phyloP scores from a whole-genome alignment of 2,888 invertebrate species.

The Microchrysa polita region DNA sequence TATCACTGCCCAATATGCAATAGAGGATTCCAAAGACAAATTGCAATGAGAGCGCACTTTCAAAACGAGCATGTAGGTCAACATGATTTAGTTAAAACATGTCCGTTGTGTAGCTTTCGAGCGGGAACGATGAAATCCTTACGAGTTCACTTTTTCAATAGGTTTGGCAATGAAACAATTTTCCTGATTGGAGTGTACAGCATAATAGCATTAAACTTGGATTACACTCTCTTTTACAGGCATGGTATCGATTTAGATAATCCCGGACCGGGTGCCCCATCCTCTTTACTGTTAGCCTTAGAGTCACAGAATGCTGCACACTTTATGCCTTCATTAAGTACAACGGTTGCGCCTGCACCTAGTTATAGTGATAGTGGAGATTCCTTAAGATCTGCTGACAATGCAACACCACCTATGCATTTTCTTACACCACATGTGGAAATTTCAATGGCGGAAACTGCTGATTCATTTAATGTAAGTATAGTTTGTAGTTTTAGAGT shows the following conservation, averaged over 20 bases:
- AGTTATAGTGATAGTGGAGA: slow-evolving; percentile 86
- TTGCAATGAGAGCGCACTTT: slow-evolving; percentile 93
- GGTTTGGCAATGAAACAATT: slow-evolving; percentile 64
- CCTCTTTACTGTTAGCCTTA: slow-evolving; percentile 75
- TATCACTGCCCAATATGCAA: slow-evolving; percentile 94
- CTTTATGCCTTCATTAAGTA: slow-evolving; percentile 67
- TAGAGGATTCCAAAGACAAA: slow-evolving; percentile 90
- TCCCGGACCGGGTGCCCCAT: slow-evolving; percentile 84
- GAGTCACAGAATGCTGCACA: slow-evolving; percentile 71
- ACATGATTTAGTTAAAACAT: slow-evolving; percentile 89
- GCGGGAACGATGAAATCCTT: slow-evolving; percentile 91
- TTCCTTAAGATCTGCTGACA: slow-evolving; percentile 84
- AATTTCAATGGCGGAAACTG: slow-evolving; percentile 87
- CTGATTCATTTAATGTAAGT: slow-evolving; percentile 68
- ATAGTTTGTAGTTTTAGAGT: not conserved
- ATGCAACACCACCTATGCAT: slow-evolving; percentile 90
- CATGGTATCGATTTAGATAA: slow-evolving; percentile 92
- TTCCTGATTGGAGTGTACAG: slow-evolving; percentile 28
- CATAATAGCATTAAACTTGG: slow-evolving; percentile 10
- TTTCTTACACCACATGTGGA: slow-evolving; percentile 91
- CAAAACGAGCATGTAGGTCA: slow-evolving; percentile 93
- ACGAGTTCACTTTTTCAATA: slow-evolving; percentile 88
- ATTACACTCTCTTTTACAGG: slow-evolving; percentile 63
- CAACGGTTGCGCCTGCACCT: slow-evolving; percentile 69
- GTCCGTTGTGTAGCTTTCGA: slow-evolving; percentile 88